Conservation (phyloP, 2,797 vertebrate species). For the Hyperoplus lanceolatus region DNA sequence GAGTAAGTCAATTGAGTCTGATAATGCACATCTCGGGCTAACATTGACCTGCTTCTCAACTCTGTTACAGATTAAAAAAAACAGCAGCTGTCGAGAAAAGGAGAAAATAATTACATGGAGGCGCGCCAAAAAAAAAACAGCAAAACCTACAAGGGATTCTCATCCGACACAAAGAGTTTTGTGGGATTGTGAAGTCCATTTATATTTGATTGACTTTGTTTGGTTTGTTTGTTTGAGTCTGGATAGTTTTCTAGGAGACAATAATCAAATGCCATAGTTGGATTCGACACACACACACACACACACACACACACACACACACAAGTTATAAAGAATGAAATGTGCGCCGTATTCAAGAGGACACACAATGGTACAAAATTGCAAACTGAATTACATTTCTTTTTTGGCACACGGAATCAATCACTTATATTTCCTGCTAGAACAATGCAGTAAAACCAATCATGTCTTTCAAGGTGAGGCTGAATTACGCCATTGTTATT, state of each 20-base stretch:
- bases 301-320: neutral
- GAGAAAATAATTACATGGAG: slow-evolving; percentile 9
- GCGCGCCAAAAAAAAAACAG: slow-evolving; percentile 21
- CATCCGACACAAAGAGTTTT: slow-evolving; percentile 33
- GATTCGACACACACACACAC: slow-evolving; percentile 40
- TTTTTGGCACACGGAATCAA: slow-evolving; percentile 62
- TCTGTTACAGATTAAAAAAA: slow-evolving; percentile 55
- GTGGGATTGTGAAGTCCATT: slow-evolving; percentile 38
- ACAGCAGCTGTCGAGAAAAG: slow-evolving; percentile 45
- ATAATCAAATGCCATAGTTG: slow-evolving; percentile 33
- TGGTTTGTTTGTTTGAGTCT: slow-evolving; percentile 49
- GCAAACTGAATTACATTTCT: slow-evolving; percentile 51
- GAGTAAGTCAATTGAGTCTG: slow-evolving; percentile 76
- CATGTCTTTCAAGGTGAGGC: slow-evolving; percentile 38
- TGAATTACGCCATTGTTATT: slow-evolving; percentile 50
- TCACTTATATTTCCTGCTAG: slow-evolving; percentile 52
- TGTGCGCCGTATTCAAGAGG: slow-evolving; percentile 58
- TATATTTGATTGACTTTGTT: slow-evolving; percentile 45
- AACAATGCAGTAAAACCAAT: slow-evolving; percentile 54
- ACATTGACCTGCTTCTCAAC: slow-evolving; percentile 67
- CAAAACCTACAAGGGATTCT: slow-evolving; percentile 26
- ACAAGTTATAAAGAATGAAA: slow-evolving; percentile 45
- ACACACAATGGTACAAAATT: slow-evolving; percentile 57
- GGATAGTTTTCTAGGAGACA: slow-evolving; percentile 32
- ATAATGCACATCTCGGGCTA: slow-evolving; percentile 62